A percentile compares a stretch with the other conserved stretches of the same genome.
Evolutionary conservation across 2,113 vertebrate genomes (phyloP).

Genomic region (Heptranchias perlo): DNA sequence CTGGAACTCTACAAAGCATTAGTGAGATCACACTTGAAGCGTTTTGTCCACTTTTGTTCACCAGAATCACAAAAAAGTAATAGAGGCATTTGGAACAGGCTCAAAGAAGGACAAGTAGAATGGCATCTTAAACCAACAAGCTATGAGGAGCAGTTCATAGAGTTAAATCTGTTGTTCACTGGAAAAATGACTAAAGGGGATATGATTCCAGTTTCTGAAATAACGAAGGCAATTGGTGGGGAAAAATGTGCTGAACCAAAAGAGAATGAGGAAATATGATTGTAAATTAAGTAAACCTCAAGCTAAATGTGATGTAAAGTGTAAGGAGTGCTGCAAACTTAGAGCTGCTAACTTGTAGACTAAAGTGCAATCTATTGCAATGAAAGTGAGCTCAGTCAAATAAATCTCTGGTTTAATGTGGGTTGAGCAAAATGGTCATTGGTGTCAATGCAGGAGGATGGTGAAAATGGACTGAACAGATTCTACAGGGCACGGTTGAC

Average conservation of each 20-base stretch:
- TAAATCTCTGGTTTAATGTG: not conserved
- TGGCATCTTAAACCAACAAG: no score
- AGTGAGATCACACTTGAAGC: no score
- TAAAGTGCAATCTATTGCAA: not conserved
- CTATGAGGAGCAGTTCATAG: not conserved
- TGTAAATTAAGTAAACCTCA: no score
- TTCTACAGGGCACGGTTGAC: not conserved
- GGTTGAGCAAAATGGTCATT: not conserved
- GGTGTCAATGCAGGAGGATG: not conserved
- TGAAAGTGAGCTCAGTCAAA: not conserved
- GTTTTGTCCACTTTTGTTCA: no score
- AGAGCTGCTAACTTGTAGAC: not conserved
- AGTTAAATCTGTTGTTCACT: not conserved
- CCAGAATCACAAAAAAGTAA: no score
- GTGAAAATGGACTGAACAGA: not conserved
- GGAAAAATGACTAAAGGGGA: no score
- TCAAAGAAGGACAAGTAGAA: no score
- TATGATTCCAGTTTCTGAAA: no score
- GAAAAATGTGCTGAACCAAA: not conserved
- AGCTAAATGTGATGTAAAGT: not conserved
- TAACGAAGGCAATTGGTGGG: not conserved
- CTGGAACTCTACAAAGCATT: no score
- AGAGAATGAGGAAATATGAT: not conserved
- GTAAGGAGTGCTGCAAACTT: not conserved
- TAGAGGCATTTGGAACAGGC: no score